Evolutionary conservation across 2,113 vertebrate genomes (phyloP).

Genomic region (Pterophyllum scalare): DNA sequence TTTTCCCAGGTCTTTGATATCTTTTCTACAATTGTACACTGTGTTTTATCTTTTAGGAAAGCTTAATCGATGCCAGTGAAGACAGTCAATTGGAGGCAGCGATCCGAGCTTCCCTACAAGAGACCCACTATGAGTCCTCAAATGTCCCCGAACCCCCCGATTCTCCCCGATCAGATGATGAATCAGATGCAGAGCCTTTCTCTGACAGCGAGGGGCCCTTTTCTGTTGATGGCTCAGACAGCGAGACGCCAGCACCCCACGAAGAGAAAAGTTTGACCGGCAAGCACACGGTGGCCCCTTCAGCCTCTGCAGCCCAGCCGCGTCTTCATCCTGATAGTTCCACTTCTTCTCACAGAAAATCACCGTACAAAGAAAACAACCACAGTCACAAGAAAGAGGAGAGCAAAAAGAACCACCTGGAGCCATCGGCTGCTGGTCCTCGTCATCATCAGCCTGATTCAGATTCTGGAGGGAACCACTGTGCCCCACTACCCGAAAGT

Average conservation of each 20-base stretch:
- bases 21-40: slow-evolving; percentile 37
- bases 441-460: slow-evolving; percentile 78
- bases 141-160: slow-evolving; percentile 87
- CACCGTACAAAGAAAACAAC: slow-evolving; percentile 91
- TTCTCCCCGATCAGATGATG: slow-evolving; percentile 90
- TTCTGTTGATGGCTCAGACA: slow-evolving; percentile 94
- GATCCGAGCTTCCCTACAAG: slow-evolving; percentile 95
- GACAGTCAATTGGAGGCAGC: slow-evolving; percentile 99
- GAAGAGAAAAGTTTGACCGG: slow-evolving; percentile 72
- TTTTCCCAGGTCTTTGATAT: slow-evolving; percentile 9
- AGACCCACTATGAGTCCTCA: slow-evolving; percentile 96
- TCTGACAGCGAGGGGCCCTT: slow-evolving; percentile 98
- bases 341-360: slow-evolving; percentile 87
- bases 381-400: slow-evolving; percentile 94
- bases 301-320: slow-evolving; percentile 46
- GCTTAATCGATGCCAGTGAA: slow-evolving; percentile 98
- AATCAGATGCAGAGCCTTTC: slow-evolving; percentile 95
- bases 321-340: slow-evolving; percentile 77
- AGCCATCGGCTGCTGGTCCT: slow-evolving; percentile 72
- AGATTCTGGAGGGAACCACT: slow-evolving; percentile 81
- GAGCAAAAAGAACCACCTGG: slow-evolving; percentile 88
- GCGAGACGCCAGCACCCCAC: slow-evolving; percentile 76
- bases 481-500: slow-evolving; percentile 59
- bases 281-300: slow-evolving; percentile 52
- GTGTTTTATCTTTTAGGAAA: slow-evolving; percentile 86